Evolutionary conservation across 1,140 invertebrate species (phyloP).

Genomic region (Agrilus planipennis): DNA sequence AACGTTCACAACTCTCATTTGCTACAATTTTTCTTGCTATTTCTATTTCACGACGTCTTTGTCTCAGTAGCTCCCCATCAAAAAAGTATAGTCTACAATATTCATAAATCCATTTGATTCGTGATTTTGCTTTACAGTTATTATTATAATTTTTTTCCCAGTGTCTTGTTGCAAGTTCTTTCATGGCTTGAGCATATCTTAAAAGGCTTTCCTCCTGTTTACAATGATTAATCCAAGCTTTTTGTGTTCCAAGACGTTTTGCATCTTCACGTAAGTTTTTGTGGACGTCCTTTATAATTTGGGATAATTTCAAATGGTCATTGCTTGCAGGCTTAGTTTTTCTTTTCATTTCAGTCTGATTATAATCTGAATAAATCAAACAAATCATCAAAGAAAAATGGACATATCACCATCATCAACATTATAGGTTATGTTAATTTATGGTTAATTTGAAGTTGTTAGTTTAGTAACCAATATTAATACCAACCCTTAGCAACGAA

Average conservation of each 20-base stretch:
- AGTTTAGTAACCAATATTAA: too few relatives aligned
- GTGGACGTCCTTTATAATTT: slow-evolving; percentile 47
- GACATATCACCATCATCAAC: too few relatives aligned
- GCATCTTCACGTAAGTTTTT: slow-evolving; percentile 37
- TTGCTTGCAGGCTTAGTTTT: too few relatives aligned
- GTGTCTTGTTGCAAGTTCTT: slow-evolving; percentile 53
- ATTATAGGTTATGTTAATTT: too few relatives aligned
- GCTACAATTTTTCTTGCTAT: slow-evolving; percentile 36
- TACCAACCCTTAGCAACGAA: too few relatives aligned
- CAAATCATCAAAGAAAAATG: too few relatives aligned
- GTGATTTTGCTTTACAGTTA: slow-evolving; percentile 39
- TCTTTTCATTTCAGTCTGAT: too few relatives aligned
- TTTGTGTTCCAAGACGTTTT: slow-evolving; percentile 37
- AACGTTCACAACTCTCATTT: too few relatives aligned
- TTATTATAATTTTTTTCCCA: slow-evolving; percentile 51
- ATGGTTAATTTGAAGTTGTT: too few relatives aligned
- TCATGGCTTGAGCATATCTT: slow-evolving; percentile 65
- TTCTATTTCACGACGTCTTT: slow-evolving; percentile 41
- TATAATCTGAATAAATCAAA: too few relatives aligned
- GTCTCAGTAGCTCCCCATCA: slow-evolving; percentile 39
- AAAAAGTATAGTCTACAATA: slow-evolving; percentile 58
- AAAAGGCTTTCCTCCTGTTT: slow-evolving; percentile 44
- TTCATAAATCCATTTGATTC: slow-evolving; percentile 59
- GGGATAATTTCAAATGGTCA: slow-evolving; percentile 40
- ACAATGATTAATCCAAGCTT: slow-evolving; percentile 63